Evolutionary conservation across 1,140 invertebrate genomes (phyloP).

Genomic region (Pseudoatta argentina): DNA sequence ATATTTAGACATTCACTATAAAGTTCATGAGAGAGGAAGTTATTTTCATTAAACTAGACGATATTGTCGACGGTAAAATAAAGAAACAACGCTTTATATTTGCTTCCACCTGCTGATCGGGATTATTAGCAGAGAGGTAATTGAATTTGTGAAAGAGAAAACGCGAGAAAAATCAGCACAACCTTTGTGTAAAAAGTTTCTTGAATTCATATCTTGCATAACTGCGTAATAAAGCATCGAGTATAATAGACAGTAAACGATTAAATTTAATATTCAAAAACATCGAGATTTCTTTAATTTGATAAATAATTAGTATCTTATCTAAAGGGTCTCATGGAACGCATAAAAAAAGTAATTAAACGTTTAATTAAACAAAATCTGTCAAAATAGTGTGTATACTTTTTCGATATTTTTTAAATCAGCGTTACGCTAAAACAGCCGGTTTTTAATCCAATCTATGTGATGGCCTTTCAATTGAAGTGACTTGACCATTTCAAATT

Average conservation of each 20-base stretch:
- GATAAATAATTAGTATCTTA: background rate
- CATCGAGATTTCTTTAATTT: conserved; percentile 8
- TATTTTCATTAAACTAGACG: conserved; percentile 28
- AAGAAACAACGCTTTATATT: conserved; percentile 58
- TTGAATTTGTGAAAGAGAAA: conserved; percentile 43
- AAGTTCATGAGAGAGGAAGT: conserved; percentile 15
- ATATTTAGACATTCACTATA: background rate
- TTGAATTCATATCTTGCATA: background rate
- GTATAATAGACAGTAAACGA: background rate
- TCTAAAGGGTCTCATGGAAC: background rate
- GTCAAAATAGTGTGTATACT: background rate
- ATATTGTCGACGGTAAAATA: conserved; percentile 36
- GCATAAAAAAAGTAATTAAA: background rate
- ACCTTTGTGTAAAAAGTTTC: conserved; percentile 26
- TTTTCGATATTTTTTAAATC: background rate
- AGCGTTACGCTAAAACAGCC: background rate
- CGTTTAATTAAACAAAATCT: conserved; percentile 32
- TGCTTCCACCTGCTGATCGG: conserved; percentile 29
- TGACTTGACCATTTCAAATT: conserved; percentile 15
- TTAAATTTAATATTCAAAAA: background rate
- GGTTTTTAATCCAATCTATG: conserved; percentile 20
- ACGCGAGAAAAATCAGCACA: conserved; percentile 31
- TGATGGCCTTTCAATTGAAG: conserved; percentile 21
- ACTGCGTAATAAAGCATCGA: background rate
- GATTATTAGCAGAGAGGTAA: conserved; percentile 53